A percentile compares a stretch with the other conserved stretches of the same genome.
phyloP scores from a whole-genome alignment of 2,113 vertebrate genomes.

The Gavia stellata region DNA sequence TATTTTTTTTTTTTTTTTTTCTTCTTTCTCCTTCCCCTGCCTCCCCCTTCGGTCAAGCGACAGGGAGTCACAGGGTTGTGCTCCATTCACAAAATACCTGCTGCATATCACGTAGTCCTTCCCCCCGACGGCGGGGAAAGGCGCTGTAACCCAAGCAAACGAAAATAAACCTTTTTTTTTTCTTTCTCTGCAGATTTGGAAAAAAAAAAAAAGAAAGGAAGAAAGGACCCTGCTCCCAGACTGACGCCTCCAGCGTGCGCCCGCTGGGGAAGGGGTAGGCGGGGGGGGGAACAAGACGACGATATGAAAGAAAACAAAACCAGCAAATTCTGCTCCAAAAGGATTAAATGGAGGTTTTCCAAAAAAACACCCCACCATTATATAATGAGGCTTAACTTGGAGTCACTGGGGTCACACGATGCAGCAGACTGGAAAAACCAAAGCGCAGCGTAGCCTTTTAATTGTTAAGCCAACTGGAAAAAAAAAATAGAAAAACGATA shows the following conservation, averaged over 20 bases:
- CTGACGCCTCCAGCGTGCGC: not conserved
- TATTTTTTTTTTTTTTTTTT: not conserved
- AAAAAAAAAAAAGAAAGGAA: not conserved
- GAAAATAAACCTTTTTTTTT: conserved; percentile 61
- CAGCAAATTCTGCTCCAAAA: conserved; percentile 51
- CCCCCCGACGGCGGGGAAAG: conserved; percentile 28
- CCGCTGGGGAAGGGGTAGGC: not conserved
- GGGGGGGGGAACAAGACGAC: not conserved
- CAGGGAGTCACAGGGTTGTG: conserved; percentile 56
- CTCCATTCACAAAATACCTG: conserved; percentile 79
- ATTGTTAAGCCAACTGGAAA: conserved; percentile 23
- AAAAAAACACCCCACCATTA: conserved; percentile 16
- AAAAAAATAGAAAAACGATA: conserved; percentile 2
- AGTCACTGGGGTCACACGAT: not conserved
- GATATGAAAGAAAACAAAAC: conserved; percentile 44
- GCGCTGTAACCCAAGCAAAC: conserved; percentile 43
- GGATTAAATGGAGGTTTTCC: conserved; percentile 67
- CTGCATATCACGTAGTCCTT: conserved; percentile 78
- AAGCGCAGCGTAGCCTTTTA: not conserved
- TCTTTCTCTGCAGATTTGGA: not conserved
- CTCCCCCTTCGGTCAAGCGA: conserved; percentile 26
- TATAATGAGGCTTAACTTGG: conserved; percentile 6
- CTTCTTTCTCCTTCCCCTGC: conserved; percentile 39
- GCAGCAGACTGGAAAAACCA: conserved; percentile 51
- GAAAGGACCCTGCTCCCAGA: conserved; percentile 34